Percentiles rank a stretch among this genome's conserved stretches.
Evolutionary conservation across 2,888 invertebrate genomes (phyloP).

Genomic region (Resseliella maxima): DNA sequence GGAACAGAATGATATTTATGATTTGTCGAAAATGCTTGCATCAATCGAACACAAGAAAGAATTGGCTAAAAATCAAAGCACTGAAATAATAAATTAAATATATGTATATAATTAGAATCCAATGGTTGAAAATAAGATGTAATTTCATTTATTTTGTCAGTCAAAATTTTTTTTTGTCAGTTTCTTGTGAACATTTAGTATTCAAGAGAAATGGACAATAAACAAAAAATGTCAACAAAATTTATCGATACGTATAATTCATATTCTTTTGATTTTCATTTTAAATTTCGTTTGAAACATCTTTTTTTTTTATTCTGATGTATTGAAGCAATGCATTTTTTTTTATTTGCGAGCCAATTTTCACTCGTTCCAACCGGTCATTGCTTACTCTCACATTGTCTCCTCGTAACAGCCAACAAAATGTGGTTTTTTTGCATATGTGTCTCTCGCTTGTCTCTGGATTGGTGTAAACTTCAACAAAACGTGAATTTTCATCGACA

Average conservation of each 20-base stretch:
- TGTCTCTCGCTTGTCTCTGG: not conserved
- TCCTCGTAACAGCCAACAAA: not conserved
- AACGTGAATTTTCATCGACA: not conserved
- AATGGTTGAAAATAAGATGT: no score
- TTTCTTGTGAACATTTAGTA: no score
- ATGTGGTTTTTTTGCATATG: not conserved
- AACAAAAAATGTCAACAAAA: no score
- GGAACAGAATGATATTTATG: not conserved
- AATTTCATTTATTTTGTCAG: no score
- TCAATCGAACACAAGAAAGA: not conserved
- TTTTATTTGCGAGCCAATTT: not conserved
- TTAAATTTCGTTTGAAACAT: not conserved
- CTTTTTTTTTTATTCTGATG: not conserved
- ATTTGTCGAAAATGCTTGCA: not conserved
- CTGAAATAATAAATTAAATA: not conserved
- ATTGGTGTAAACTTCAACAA: not conserved
- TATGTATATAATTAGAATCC: not conserved
- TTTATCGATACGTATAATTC: no score
- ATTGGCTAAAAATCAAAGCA: not conserved
- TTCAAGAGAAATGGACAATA: no score
- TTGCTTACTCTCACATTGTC: not conserved
- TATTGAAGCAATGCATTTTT: not conserved
- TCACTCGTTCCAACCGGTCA: not conserved
- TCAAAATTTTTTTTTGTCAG: no score
- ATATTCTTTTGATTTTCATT: no score